Base-by-base conservation (phyloP, 2,888 invertebrate genomes). In the Lingula anatina region DNA sequence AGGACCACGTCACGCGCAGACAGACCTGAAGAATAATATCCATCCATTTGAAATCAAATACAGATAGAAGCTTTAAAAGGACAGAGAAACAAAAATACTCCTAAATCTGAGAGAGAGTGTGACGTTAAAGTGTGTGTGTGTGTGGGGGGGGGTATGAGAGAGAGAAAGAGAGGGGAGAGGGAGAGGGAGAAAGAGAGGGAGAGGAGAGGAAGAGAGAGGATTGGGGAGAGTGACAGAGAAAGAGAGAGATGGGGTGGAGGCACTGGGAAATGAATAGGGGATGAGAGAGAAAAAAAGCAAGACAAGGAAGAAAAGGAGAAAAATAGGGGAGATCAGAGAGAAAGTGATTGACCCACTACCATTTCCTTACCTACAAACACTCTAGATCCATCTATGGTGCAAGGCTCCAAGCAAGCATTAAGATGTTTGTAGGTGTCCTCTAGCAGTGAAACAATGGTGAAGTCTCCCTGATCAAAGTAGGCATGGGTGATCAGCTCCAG, bases 401-500 rank as follows among this genome's bases (percentile, higher is more conserved):
- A 78, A 5, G 81, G 80, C 59, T 66, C 78, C 59, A 92, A 84
- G 68, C 93, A 93, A 51, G 87, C 85, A 76, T 93, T 93, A 40
- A 97, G 81, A 78, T 94, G 93, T 64, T 87, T 85, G 78, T 86
- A 96, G 43, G 95, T 94, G 72, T 96, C 92, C 69, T 92, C 87
- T 49, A 97, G 80, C 36, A 80, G 66, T 15, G 76, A 72, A 2
- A 78, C 78, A 55, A 77, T 75, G n/a, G 74, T 73, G 60, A 80
- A 81, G 60, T 80, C 79, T 38, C 72, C 60, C 59, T 95, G 93
- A 50, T 94, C 86, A 77, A 99, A 99, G 80, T 96, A 99, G 0
- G 95, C 95, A 72, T 93, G 87, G 0, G 97, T 97, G 53, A 99
- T 96, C 7, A 97, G 81, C 56, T 93, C 88, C 81, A 99, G 85